Percentiles rank a stretch among this genome's conserved stretches.
Evolutionary conservation across 1,140 invertebrate species (phyloP).

Genomic region (Belonocnema kinseyi): DNA sequence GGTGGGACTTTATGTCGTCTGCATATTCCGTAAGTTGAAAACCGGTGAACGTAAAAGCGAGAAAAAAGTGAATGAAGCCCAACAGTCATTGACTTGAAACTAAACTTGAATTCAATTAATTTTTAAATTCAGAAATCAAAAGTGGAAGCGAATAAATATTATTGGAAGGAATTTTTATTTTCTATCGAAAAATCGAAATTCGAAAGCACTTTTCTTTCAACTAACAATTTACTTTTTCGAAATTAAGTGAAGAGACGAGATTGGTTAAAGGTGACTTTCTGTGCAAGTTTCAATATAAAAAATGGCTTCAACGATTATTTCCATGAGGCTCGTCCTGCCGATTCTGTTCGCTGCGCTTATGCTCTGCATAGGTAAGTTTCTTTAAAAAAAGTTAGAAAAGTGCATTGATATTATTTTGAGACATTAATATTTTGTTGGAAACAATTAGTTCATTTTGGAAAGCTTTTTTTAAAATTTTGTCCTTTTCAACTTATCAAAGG

Average conservation of each 20-base stretch:
- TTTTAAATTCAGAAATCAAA: background rate
- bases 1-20: background rate
- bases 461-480: no score
- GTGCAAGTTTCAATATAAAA: conserved; percentile 10
- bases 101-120: background rate
- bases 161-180: background rate
- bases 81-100: background rate
- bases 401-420: background rate
- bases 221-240: background rate
- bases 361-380: conserved; percentile 63
- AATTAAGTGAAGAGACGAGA: background rate
- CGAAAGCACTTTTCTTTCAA: background rate
- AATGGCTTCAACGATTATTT: conserved; percentile 47
- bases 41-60: background rate
- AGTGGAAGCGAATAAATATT: background rate
- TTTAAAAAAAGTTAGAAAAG: background rate
- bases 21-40: background rate
- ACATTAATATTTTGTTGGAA: no score
- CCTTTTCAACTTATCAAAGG: no score
- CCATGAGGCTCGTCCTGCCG: conserved; percentile 54
- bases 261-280: background rate
- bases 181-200: background rate
- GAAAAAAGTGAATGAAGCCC: background rate
- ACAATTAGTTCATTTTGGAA: no score
- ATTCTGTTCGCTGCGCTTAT: conserved; percentile 56